phyloP scores from a whole-genome alignment of 2,888 invertebrate genomes.

The Parnassius orleans region DNA sequence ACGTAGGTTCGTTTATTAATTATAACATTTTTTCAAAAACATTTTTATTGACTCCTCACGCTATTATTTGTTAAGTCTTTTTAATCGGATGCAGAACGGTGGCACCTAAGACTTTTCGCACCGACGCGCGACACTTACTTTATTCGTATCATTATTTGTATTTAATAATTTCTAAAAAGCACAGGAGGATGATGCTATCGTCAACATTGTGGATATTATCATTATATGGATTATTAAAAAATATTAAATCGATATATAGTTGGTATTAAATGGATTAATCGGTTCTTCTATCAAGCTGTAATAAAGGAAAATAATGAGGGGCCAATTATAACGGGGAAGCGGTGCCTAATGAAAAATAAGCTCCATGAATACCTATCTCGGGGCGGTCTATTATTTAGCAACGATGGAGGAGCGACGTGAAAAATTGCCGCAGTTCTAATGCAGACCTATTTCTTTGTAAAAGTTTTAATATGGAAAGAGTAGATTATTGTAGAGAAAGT shows the following conservation, averaged over 20 bases:
- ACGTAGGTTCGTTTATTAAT: too few species aligned
- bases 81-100: too few species aligned
- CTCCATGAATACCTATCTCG: conserved; percentile 39
- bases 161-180: too few species aligned
- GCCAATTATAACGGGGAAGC: conserved; percentile 51
- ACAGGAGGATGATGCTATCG: too few species aligned
- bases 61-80: too few species aligned
- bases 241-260: not conserved
- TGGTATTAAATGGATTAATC: not conserved
- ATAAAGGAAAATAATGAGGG: conserved; percentile 27
- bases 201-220: too few species aligned
- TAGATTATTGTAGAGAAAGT: too few species aligned
- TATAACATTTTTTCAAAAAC: too few species aligned
- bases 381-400: conserved; percentile 41
- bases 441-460: conserved; percentile 9
- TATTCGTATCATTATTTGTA: too few species aligned
- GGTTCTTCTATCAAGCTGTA: not conserved
- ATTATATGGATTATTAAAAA: not conserved
- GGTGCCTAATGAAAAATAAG: conserved; percentile 57
- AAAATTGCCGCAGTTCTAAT: conserved; percentile 31
- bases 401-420: conserved; percentile 36
- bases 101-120: too few species aligned
- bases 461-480: conserved; percentile 24
- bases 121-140: too few species aligned
- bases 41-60: too few species aligned